Conservation (phyloP, 2,888 invertebrate species). For the Drosophila paranaensis region DNA sequence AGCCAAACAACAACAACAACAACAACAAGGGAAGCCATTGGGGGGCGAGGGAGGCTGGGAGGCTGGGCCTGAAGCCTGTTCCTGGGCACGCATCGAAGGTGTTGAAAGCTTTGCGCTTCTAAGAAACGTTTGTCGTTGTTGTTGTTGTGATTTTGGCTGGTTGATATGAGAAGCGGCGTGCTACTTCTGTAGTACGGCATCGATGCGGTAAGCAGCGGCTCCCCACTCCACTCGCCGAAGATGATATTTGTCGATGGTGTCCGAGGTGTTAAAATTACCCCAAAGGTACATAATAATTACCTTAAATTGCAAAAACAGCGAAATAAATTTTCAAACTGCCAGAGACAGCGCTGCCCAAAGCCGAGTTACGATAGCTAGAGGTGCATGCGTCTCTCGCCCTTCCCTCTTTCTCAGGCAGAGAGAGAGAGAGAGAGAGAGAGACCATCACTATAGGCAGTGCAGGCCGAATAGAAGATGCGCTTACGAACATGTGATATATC, state of each 20-base stretch:
- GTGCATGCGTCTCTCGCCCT: neutral
- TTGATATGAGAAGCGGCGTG: constrained; percentile 65
- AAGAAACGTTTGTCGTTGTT: constrained; percentile 78
- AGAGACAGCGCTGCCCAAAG: constrained; percentile 48
- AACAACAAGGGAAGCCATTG: neutral
- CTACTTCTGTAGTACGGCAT: constrained; percentile 56
- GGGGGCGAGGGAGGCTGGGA: neutral
- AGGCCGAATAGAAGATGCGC: neutral
- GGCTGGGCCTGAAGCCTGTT: constrained; percentile 47
- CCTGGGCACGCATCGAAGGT: constrained; percentile 75
- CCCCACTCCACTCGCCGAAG: constrained; percentile 36
- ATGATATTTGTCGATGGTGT: constrained; percentile 83
- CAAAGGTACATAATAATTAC: constrained; percentile 85
- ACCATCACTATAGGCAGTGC: neutral
- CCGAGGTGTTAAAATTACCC: constrained; percentile 85
- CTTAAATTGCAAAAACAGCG: constrained; percentile 84
- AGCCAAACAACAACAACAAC: neutral
- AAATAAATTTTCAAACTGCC: constrained; percentile 81
- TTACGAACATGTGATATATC: neutral
- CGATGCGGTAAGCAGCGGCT: constrained; percentile 22
- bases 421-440: neutral
- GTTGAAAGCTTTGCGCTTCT: constrained; percentile 82
- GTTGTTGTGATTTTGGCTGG: constrained; percentile 72
- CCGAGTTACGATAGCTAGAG: constrained; percentile 40
- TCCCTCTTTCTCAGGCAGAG: neutral